phyloP scores from a whole-genome alignment of 2,888 invertebrate species.

The Schizaphis graminum region DNA sequence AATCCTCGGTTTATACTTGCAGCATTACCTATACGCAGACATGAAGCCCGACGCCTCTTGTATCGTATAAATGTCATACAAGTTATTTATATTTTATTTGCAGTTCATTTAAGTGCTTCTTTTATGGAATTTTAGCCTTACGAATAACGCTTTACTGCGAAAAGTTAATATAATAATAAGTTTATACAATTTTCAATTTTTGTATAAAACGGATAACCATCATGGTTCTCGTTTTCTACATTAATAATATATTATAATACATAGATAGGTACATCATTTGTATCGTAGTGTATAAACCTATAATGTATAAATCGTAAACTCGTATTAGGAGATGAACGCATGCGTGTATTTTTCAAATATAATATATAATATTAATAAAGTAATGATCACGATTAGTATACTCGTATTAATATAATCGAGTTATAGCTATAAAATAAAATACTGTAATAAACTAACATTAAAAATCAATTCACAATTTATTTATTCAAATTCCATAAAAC shows the following conservation, averaged over 20 bases:
- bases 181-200: not conserved
- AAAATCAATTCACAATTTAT: not conserved
- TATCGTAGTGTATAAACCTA: not conserved
- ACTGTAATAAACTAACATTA: not conserved
- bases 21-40: not conserved
- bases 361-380: not conserved
- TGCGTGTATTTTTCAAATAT: not conserved
- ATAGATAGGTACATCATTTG: not conserved
- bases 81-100: not conserved
- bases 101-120: not conserved
- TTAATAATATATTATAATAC: not conserved
- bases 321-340: not conserved
- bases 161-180: not conserved
- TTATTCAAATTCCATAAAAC: not conserved
- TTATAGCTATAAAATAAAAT: not conserved
- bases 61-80: not conserved
- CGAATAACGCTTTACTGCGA: not conserved
- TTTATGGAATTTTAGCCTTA: not conserved
- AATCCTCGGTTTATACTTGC: not conserved
- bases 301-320: not conserved
- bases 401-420: not conserved
- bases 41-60: not conserved
- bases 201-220: not conserved
- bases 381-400: not conserved
- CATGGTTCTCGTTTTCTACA: not conserved